phyloP scores from a whole-genome alignment of 2,113 vertebrate species.

The Equus przewalskii region DNA sequence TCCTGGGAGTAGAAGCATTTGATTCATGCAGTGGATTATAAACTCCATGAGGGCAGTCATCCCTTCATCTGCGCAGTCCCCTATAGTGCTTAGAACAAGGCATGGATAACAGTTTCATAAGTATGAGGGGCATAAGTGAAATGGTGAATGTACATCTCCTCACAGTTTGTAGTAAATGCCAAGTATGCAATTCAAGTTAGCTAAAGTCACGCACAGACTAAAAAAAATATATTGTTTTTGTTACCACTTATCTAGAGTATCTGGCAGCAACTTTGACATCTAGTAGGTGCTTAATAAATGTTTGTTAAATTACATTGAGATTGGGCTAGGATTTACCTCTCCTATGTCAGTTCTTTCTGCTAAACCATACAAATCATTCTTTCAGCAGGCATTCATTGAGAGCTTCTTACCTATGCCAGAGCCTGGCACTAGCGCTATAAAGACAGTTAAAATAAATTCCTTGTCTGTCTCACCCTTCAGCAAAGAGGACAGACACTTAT shows the following conservation, averaged over 20 bases:
- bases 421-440: not conserved
- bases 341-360: not conserved
- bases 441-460: slow-evolving; percentile 54
- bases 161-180: not conserved
- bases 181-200: not conserved
- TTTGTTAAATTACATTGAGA: not conserved
- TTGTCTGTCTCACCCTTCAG: slow-evolving; percentile 49
- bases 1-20: not conserved
- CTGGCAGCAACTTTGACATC: not conserved
- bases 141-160: not conserved
- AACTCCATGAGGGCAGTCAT: not conserved
- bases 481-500: slow-evolving; percentile 43
- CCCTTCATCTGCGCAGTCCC: not conserved
- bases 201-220: not conserved
- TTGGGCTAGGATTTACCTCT: not conserved
- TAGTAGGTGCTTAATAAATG: not conserved
- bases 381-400: not conserved
- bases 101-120: not conserved
- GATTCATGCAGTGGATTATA: not conserved
- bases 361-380: not conserved
- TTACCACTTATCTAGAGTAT: not conserved
- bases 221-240: not conserved
- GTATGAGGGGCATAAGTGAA: not conserved
- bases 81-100: not conserved
- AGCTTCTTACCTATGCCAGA: not conserved